Percentiles rank a stretch among this genome's conserved stretches.
phyloP scores from a whole-genome alignment of 2,113 vertebrate species.

The Myrmophylax atrothorax region DNA sequence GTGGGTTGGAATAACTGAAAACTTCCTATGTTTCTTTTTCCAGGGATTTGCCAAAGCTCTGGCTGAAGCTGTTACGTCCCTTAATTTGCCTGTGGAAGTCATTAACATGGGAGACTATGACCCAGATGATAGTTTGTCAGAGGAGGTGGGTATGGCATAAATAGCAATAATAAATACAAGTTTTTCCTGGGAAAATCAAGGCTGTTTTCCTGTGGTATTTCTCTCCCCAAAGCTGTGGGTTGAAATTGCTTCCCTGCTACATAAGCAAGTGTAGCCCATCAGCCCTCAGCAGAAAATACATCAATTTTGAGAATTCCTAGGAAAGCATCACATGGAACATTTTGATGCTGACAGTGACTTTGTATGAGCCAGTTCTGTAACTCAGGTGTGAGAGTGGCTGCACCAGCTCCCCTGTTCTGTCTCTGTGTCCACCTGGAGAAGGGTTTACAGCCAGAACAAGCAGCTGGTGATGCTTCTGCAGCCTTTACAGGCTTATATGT shows the following conservation, averaged over 20 bases:
- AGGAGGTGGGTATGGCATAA: slow-evolving; percentile 81
- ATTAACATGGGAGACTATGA: slow-evolving; percentile 88
- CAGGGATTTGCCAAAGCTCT: slow-evolving; percentile 87
- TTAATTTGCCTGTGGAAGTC: slow-evolving; percentile 77
- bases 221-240: background rate
- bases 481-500: background rate
- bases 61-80: slow-evolving; percentile 72
- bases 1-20: background rate
- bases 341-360: background rate
- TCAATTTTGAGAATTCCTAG: background rate
- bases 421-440: background rate
- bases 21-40: background rate
- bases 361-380: background rate
- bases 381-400: background rate
- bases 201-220: background rate
- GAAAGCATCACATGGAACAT: accelerated
- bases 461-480: background rate
- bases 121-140: slow-evolving; percentile 86
- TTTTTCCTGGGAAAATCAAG: background rate
- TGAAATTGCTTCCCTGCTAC: background rate
- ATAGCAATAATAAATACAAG: background rate
- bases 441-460: background rate
- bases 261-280: background rate
- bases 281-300: background rate
- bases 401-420: background rate